Base-by-base conservation (phyloP, 2,888 invertebrate genomes). In the Furcula furcula region DNA sequence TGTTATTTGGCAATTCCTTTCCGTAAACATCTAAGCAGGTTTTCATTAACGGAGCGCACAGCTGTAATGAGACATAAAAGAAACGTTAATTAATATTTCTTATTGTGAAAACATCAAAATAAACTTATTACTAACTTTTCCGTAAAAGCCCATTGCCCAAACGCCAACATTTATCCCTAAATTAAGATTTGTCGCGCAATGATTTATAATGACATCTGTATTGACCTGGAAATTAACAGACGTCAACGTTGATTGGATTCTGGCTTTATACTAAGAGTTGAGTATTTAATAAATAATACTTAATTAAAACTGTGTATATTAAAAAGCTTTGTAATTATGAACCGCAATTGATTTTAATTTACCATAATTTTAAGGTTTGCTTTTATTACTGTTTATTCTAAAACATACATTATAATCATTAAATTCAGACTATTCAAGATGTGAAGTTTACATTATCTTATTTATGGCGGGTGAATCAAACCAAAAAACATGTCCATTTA, bases 151-250 rank as follows among this genome's bases (percentile, higher is more conserved):
- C 69, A 80, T 62, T 5, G 64, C 58, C 82, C 83, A 83, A 33
- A 44, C 39, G 7, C 70, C 72, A 26, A 70, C 28, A 42, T 78
- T 72, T 22, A 86, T 53, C 7, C 84, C 85, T 42, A 88, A 65
- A 63, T 88, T 87, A 21, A 65, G 49, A 58, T 88, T 88, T 20
- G 88, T 86, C 15, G 85, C 71, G 47, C 86, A 87, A 55, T 88
- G 87, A 53, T 88, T 88, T 48, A 88, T 63, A 28, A 88, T 49
- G 21, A 87, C 46, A 46, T 88, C 85, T 46, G 71, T 70, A 47
- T 88, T 87, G 22, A 84, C 80, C 88, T 88, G 67, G 35, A 74
- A 74, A 55, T 46, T 57, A 46, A 52, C 32, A 29, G 31, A 42
- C 34, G 16, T 40, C 29, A 28, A 9, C n/a, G 18, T 40, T 42